Conservation (phyloP, 92 coral and sea anemone genomes). For the Parazoanthus atlanticus region DNA sequence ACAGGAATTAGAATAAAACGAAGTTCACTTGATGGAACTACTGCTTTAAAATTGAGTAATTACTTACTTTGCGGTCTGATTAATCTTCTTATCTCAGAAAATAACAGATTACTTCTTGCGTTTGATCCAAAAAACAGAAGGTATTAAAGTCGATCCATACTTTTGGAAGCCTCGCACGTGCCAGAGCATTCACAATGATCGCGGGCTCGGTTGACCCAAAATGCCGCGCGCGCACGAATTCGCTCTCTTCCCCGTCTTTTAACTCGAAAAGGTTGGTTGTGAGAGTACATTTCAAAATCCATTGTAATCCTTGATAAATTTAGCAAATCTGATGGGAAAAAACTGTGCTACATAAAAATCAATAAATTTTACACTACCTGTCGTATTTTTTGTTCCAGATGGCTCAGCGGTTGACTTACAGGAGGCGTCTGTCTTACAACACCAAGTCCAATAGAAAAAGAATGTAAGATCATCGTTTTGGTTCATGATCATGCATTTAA, state of each 20-base stretch:
- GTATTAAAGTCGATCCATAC: no score
- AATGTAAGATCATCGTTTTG: constrained; percentile 75
- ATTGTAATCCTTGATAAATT: constrained; percentile 57
- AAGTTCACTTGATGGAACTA: no score
- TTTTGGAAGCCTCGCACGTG: constrained; percentile 51
- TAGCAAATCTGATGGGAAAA: background rate
- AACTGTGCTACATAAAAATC: background rate
- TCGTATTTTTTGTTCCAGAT: constrained; percentile 64
- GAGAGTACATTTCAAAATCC: constrained; percentile 57
- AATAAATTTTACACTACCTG: constrained; percentile 33
- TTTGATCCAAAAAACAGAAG: background rate
- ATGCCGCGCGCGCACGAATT: constrained; percentile 69
- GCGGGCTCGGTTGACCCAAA: constrained; percentile 77
- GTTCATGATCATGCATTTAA: background rate
- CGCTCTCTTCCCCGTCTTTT: constrained; percentile 82
- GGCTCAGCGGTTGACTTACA: constrained; percentile 97
- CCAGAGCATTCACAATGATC: constrained; percentile 47
- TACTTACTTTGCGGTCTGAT: constrained; percentile 10
- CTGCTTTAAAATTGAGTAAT: no score
- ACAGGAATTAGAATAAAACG: no score
- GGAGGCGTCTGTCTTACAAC: constrained; percentile 98
- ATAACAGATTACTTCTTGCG: background rate
- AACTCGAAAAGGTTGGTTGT: constrained; percentile 45
- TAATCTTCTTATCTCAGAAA: background rate
- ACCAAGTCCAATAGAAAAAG: constrained; percentile 91